A percentile compares a stretch with the other conserved stretches of the same genome.
phyloP scores from a whole-genome alignment of 2,797 vertebrate genomes.

The Myripristis jacobus region DNA sequence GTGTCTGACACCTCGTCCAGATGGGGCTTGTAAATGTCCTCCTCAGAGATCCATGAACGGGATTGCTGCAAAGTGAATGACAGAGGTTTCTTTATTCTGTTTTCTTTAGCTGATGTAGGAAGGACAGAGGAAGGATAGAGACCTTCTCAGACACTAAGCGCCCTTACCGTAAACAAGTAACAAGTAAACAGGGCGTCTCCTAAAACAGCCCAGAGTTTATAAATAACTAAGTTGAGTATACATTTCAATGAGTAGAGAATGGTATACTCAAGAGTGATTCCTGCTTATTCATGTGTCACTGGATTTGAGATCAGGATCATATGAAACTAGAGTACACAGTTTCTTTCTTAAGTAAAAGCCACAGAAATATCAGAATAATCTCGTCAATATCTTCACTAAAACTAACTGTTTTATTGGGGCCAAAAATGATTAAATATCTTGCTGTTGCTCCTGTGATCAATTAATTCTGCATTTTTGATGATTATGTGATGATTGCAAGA shows the following conservation, averaged over 20 bases:
- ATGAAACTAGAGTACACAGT: neutral
- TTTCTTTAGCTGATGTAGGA: neutral
- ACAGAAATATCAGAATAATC: neutral
- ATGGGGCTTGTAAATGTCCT: slow-evolving; percentile 91
- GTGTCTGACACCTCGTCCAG: slow-evolving; percentile 54
- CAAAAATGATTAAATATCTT: no score
- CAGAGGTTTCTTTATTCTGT: slow-evolving; percentile 3
- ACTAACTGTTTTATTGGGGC: no score
- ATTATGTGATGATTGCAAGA: no score
- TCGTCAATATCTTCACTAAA: neutral
- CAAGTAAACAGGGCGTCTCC: neutral
- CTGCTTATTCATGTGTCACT: slow-evolving; percentile 6
- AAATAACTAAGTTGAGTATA: neutral
- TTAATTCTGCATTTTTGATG: no score
- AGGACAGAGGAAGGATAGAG: neutral
- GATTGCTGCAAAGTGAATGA: slow-evolving; percentile 77
- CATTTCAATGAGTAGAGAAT: neutral
- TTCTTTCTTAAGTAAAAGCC: slow-evolving; percentile 1
- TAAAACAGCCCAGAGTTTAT: neutral
- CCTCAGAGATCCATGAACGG: slow-evolving; percentile 94
- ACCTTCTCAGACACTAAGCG: neutral
- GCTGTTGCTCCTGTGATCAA: no score
- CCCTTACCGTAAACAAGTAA: neutral
- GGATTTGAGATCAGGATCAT: neutral
- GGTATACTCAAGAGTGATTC: neutral